Conservation (phyloP, 2,113 vertebrate species). For the Hemichromis elongatus region DNA sequence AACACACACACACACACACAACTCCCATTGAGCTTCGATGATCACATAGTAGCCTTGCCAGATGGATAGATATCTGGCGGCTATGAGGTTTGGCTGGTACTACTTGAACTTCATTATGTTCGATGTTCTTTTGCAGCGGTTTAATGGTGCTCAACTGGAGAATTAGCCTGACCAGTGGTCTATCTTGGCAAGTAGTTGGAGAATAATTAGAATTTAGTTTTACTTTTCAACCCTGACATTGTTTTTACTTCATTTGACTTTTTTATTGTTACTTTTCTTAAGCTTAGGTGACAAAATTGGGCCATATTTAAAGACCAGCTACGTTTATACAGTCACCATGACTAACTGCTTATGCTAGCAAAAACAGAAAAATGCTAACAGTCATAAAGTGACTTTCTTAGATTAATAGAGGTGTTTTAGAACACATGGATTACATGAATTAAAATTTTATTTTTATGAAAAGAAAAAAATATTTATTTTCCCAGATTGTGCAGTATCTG, state of each 20-base stretch:
- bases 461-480: background rate
- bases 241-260: background rate
- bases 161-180: background rate
- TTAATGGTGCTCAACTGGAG: background rate
- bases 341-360: background rate
- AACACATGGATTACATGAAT: background rate
- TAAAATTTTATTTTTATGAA: background rate
- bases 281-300: background rate
- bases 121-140: background rate
- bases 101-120: background rate
- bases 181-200: background rate
- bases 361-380: background rate
- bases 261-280: background rate
- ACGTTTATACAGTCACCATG: background rate
- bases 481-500: background rate
- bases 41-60: background rate
- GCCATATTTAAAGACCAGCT: background rate
- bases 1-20: background rate
- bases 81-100: background rate
- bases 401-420: background rate
- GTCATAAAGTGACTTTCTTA: background rate
- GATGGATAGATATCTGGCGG: background rate
- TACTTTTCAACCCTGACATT: background rate
- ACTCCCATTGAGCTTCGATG: background rate
- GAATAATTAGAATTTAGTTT: background rate